Evolutionary conservation across 2,888 invertebrate species (phyloP).

Genomic region (Acleris cristana): DNA sequence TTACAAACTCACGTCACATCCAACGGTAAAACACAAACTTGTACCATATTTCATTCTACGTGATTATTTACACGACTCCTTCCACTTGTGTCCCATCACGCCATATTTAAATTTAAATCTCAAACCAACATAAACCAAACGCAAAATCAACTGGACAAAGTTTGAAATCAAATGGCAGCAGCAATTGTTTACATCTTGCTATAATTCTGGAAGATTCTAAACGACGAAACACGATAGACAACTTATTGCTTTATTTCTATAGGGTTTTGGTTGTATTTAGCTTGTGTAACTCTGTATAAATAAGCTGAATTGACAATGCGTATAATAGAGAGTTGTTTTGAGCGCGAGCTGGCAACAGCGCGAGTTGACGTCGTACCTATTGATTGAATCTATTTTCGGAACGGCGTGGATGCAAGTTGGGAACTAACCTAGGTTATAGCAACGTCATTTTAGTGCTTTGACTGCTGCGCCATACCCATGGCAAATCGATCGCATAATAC

Average conservation of each 20-base stretch:
- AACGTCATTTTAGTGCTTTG: constrained; percentile 22
- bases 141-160: background rate
- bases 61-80: constrained; percentile 21
- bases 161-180: background rate
- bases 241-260: background rate
- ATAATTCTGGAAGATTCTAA: constrained; percentile 5
- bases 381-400: constrained; percentile 31
- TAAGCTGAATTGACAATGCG: background rate
- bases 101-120: constrained; percentile 24
- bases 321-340: constrained; percentile 31
- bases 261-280: background rate
- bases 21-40: constrained; percentile 2
- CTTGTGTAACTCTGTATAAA: background rate
- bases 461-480: background rate
- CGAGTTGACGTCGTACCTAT: constrained; percentile 15
- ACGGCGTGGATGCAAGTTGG: background rate
- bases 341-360: constrained; percentile 32
- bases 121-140: background rate
- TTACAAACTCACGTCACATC: background rate
- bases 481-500: background rate
- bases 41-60: constrained; percentile 6
- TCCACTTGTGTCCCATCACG: constrained; percentile 13
- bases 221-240: background rate
- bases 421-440: constrained; percentile 16
- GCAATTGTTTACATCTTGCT: constrained; percentile 26